Evolutionary conservation across 2,888 invertebrate genomes (phyloP), one percentile per base, ranked within the genome.

Genomic region (Synanthedon tipuliformis): DNA sequence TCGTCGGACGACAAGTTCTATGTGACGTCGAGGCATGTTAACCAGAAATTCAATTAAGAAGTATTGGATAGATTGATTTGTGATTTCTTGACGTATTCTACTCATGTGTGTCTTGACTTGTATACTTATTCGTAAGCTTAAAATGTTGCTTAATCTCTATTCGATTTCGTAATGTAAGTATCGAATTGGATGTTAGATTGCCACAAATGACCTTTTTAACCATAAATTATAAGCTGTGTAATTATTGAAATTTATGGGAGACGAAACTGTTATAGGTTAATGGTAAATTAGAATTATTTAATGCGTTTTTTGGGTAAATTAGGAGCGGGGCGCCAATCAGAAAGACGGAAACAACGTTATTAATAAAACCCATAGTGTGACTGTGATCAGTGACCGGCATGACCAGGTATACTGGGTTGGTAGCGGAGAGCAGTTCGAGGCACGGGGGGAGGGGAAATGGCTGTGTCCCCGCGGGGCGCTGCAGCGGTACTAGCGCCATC

Each of bases 401-500:
- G 23, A n/a, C 11, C n/a, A n/a, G 50, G 50, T 40, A 12, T 40
- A 34, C 4, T 27, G 50, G 27, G 4, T 59, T 40, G 48, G 52
- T 27, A 40, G 50, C 49, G 50, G 50, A 3, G 34, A 51, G 52
- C 34, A 40, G 34, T 55, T 15, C 16, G 54, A 49, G 40, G 50
- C 53, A 64, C 62, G 64, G 34, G 34, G 8, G 34, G 34, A 34
- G 10, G 7, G 34, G 34, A 34, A 34, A 34, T 10, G 64, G 56
- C 54, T 59, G 62, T 64, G 68, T 69, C 79, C 79, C 82, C 66
- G 81, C 75, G 79, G 34, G 34, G 81, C 78, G 76, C 54, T 73
- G 69, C 66, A 67, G 71, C 77, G 71, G 71, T 75, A 75, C 80
- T 76, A 76, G 69, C 75, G 75, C 78, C 78, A 84, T 85, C 79